Evolutionary conservation across 2,113 vertebrate species (phyloP).

Genomic region (Xenotilapia leptura): DNA sequence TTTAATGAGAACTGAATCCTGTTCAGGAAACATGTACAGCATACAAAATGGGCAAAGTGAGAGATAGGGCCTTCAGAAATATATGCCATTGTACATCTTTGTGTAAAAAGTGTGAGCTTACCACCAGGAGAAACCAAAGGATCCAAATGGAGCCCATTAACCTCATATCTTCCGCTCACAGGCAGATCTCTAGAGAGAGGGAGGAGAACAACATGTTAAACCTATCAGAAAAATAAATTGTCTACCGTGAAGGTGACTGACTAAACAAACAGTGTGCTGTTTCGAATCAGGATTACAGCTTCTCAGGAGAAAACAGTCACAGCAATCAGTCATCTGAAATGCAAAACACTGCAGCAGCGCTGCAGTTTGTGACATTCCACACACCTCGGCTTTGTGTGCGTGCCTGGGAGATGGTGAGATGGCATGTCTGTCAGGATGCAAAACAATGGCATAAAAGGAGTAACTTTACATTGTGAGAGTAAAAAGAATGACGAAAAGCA

Average conservation of each 20-base stretch:
- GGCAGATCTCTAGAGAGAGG: constrained; percentile 33
- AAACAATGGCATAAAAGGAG: neutral
- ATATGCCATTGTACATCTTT: neutral
- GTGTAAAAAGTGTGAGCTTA: constrained; percentile 41
- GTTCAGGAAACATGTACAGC: neutral
- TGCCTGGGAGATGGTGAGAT: neutral
- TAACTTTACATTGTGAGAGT: neutral
- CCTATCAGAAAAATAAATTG: constrained; percentile 3
- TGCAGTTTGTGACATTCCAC: neutral
- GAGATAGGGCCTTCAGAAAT: neutral
- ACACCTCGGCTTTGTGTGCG: neutral
- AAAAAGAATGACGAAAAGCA: neutral
- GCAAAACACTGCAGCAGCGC: constrained; percentile 34
- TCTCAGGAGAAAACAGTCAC: neutral
- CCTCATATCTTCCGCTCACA: constrained; percentile 61
- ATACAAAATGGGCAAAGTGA: neutral
- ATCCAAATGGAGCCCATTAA: constrained; percentile 43
- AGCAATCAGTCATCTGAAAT: constrained; percentile 39
- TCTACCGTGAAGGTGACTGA: constrained; percentile 17
- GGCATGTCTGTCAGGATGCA: neutral
- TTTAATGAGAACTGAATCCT: neutral
- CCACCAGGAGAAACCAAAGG: constrained; percentile 57
- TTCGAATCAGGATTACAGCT: constrained; percentile 20
- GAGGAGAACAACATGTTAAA: neutral
- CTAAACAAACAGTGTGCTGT: constrained; percentile 22